Base-by-base conservation (phyloP, 1,140 invertebrate species). In the Magallana angulata region DNA sequence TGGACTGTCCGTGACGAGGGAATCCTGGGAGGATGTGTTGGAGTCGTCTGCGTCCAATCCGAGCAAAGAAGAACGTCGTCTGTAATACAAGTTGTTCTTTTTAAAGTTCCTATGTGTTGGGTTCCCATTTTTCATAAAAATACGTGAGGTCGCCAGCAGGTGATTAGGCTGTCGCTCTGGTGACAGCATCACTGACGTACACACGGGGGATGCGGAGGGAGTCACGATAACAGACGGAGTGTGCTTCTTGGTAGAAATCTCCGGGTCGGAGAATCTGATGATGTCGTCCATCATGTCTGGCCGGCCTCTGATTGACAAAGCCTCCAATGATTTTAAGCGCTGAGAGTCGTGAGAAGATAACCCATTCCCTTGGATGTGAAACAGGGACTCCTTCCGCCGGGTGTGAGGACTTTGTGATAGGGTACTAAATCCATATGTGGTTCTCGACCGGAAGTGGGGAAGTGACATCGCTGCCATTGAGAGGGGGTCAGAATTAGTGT, bases 401-500 rank as follows among this genome's bases (percentile, higher is more conserved):
- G 91, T 92, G 82, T 93, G 91, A 6, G 93, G 92, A 87, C 82
- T 90, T 86, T 94, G 91, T 57, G 89, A 85, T 11, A 93, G 82
- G 0, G 92, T 93, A 11, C 91, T 90, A 80, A 92, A 93, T 11
- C 92, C 92, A 68, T 85, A 92, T 14, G 91, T 90, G 4, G 91
- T 92, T 60, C 92, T 87, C 7, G 87, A 85, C 9, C 88, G 89
- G 71, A 93, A 91, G 87, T 93, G 92, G 0, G 91, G 87, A 14
- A 92, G 71, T 68, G 91, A 91, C 81, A 91, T 91, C 0, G 91
- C 92, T 24, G 91, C 91, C 62, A 89, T 76, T 18, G 91, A 91
- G 11, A 90, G 62, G 7, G 91, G 92, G 71, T 93, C 91, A 2
- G 90, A 89, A 82, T 92, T 92, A 16, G 91, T 91, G 36, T 87